Conservation (phyloP, 2,797 vertebrate genomes). For the Pseudocheirus occidentalis region DNA sequence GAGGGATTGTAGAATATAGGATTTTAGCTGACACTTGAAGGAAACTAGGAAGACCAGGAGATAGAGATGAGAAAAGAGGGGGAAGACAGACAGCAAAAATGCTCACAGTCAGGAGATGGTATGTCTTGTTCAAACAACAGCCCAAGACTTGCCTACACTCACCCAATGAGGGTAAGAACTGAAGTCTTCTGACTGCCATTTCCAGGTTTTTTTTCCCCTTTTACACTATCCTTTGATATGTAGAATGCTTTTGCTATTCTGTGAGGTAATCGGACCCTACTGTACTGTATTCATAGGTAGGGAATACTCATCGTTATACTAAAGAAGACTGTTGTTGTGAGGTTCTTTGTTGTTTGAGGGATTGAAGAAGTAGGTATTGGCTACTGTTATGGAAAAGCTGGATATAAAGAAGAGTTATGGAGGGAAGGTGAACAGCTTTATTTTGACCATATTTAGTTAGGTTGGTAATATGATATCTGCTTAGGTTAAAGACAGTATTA, state of each 20-base stretch:
- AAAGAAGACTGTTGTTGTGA: neutral
- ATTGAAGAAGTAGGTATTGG: slow-evolving; percentile 8
- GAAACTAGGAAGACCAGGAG: neutral
- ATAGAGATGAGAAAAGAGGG: neutral
- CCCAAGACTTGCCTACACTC: neutral
- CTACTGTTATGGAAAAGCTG: neutral
- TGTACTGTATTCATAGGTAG: neutral
- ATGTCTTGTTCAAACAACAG: neutral
- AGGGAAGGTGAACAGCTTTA: neutral
- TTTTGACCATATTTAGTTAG: neutral
- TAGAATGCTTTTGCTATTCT: neutral
- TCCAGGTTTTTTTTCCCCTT: neutral
- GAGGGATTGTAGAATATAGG: neutral
- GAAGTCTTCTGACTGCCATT: neutral
- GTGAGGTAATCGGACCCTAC: neutral
- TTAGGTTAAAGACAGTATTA: slow-evolving; percentile 13
- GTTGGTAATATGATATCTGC: neutral
- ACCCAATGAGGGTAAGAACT: neutral
- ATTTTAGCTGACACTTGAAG: neutral
- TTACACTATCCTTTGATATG: neutral
- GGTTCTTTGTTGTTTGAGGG: neutral
- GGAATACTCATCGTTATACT: neutral
- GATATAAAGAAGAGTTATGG: slow-evolving; percentile 2
- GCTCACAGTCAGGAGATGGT: neutral
- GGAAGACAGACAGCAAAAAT: neutral